These are phyloP conservation scores for Sprattus sprattus DNA, from an alignment of 2,113 vertebrate genomes.

Conservation along the genomic window DNA sequence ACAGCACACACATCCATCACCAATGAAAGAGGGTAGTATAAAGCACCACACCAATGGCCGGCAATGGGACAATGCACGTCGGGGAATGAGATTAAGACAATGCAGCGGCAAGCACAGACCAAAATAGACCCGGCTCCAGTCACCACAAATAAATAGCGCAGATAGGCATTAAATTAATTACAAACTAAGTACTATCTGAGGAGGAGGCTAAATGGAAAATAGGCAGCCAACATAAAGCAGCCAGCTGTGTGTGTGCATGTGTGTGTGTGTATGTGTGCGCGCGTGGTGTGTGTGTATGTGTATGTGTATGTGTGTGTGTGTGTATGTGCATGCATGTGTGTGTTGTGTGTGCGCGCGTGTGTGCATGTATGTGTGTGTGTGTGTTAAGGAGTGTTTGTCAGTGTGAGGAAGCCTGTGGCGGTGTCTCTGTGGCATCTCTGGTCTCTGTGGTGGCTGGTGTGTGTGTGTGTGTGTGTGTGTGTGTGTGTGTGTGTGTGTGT, in stretches of 20 bases:
- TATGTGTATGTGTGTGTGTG: too few relatives aligned
- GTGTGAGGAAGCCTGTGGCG: background rate
- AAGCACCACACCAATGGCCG: background rate
- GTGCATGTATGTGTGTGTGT: conserved; percentile 18
- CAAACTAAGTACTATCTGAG: background rate
- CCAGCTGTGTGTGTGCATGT: too few relatives aligned
- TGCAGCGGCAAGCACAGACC: background rate
- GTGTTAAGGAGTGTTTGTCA: conserved; percentile 22
- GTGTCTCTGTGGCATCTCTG: too few relatives aligned
- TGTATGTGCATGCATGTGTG: conserved; percentile 2
- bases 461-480: too few relatives aligned
- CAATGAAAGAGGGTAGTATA: background rate
- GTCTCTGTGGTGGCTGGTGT: too few relatives aligned
- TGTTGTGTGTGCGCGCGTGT: background rate
- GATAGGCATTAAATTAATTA: conserved; percentile 7
- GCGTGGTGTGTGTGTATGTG: too few relatives aligned
- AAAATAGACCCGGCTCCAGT: background rate
- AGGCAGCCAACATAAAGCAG: background rate
- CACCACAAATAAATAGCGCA: background rate
- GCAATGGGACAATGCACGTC: background rate
- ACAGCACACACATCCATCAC: background rate
- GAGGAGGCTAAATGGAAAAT: background rate
- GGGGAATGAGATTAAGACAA: background rate
- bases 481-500: background rate
- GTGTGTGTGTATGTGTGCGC: too few relatives aligned